These are phyloP conservation scores for Virgularia gustaviana DNA, from an alignment of 92 coral and sea anemone genomes.

Conservation along the genomic window DNA sequence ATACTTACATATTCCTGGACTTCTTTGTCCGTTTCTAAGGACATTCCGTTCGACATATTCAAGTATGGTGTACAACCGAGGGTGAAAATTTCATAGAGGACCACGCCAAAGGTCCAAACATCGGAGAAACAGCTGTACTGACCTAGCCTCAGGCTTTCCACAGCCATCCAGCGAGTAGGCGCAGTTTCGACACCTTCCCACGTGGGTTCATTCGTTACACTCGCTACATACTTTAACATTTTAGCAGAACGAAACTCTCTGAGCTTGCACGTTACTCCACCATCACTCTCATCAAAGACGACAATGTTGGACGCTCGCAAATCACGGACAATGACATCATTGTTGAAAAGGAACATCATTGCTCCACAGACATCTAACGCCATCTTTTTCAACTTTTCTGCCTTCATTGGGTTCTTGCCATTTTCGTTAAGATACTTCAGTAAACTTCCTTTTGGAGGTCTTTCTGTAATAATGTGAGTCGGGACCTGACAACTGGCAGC, in stretches of 20 bases:
- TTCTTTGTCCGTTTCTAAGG: slow-evolving; percentile 3
- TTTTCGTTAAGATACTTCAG: neutral
- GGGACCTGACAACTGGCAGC: slow-evolving; percentile 7
- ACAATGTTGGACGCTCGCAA: neutral
- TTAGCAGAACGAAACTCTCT: slow-evolving; percentile 13
- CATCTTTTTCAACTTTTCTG: neutral
- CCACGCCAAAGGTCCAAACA: slow-evolving; percentile 30
- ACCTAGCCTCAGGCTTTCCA: neutral
- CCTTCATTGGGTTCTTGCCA: neutral
- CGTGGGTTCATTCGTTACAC: neutral
- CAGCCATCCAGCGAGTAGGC: slow-evolving; percentile 27
- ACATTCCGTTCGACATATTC: slow-evolving; percentile 23
- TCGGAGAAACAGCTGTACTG: slow-evolving; percentile 17
- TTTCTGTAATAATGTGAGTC: slow-evolving; percentile 17
- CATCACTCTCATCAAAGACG: neutral
- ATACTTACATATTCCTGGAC: slow-evolving; percentile 16
- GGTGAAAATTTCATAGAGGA: slow-evolving; percentile 21
- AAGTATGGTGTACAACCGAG: slow-evolving; percentile 7
- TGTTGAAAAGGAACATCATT: slow-evolving; percentile 1
- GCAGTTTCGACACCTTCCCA: neutral
- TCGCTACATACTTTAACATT: neutral
- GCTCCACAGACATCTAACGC: slow-evolving; percentile 19
- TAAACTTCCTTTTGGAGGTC: neutral
- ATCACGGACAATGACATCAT: slow-evolving; percentile 9
- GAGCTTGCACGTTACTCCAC: neutral